Evolutionary conservation across 2,113 vertebrate species (phyloP).

Genomic region (Anoura caudifer): DNA sequence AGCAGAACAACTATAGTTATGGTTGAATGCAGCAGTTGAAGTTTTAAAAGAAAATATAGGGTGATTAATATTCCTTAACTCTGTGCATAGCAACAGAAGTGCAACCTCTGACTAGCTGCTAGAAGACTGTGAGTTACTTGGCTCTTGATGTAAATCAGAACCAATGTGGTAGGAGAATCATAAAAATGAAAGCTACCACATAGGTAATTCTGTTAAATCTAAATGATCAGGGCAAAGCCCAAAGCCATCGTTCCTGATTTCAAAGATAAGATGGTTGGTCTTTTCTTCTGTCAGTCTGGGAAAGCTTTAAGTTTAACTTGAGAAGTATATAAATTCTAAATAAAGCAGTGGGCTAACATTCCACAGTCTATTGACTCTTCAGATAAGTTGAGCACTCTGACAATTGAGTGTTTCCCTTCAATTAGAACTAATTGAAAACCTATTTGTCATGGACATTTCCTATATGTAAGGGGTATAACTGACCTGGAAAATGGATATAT

Average conservation of each 20-base stretch:
- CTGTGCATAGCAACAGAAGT: neutral
- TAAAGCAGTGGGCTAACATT: neutral
- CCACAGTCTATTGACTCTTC: neutral
- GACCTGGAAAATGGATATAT: constrained; percentile 61
- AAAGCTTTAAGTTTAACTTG: neutral
- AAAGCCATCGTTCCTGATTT: neutral
- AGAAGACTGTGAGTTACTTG: neutral
- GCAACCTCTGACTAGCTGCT: neutral
- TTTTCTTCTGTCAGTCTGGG: neutral
- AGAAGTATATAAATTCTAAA: constrained; percentile 11
- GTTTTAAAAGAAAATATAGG: neutral
- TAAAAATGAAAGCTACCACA: neutral
- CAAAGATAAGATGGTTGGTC: neutral
- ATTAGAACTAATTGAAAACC: constrained; percentile 39
- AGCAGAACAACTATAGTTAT: neutral
- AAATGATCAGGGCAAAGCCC: constrained; percentile 2
- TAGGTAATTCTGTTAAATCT: neutral
- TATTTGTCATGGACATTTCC: neutral
- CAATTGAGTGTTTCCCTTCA: constrained; percentile 25
- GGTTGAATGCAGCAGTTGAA: neutral
- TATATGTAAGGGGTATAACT: constrained; percentile 16
- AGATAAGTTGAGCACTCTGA: neutral
- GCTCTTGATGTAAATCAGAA: neutral
- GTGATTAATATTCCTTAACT: neutral
- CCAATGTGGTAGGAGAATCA: neutral